Percentiles rank a stretch among this genome's conserved stretches.
Evolutionary conservation across 1,140 invertebrate species (phyloP).

Genomic region (Araneus ventricosus): DNA sequence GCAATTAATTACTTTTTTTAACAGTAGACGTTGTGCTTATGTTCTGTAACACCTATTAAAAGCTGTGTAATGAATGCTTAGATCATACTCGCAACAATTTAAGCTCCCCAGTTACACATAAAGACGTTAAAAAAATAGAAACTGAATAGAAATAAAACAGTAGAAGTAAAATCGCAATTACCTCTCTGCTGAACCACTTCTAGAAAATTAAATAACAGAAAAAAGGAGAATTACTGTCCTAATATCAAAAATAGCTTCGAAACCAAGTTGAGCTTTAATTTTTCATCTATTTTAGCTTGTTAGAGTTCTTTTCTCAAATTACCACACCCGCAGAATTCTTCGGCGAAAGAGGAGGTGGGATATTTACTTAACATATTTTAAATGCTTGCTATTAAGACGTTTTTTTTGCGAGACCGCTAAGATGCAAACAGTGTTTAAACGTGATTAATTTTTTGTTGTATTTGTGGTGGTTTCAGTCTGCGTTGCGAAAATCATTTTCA

Average conservation of each 20-base stretch:
- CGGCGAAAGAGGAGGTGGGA: neutral
- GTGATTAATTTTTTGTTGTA: neutral
- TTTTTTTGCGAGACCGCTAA: neutral
- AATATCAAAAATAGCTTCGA: neutral
- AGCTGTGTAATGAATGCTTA: too few relatives aligned
- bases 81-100: too few relatives aligned
- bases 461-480: neutral
- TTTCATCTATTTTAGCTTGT: neutral
- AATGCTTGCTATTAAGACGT: neutral
- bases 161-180: neutral
- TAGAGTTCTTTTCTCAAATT: neutral
- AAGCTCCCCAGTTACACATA: too few relatives aligned
- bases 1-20: too few relatives aligned
- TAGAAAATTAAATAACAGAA: neutral
- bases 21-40: too few relatives aligned
- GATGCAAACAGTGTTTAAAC: neutral
- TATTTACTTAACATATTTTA: neutral
- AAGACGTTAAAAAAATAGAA: too few relatives aligned
- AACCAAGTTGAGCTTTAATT: neutral
- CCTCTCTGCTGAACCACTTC: neutral
- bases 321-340: neutral
- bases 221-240: neutral
- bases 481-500: neutral
- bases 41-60: too few relatives aligned
- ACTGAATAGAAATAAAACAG: too few relatives aligned